phyloP scores from a whole-genome alignment of 1,140 invertebrate genomes.

The Trissolcus basalis region DNA sequence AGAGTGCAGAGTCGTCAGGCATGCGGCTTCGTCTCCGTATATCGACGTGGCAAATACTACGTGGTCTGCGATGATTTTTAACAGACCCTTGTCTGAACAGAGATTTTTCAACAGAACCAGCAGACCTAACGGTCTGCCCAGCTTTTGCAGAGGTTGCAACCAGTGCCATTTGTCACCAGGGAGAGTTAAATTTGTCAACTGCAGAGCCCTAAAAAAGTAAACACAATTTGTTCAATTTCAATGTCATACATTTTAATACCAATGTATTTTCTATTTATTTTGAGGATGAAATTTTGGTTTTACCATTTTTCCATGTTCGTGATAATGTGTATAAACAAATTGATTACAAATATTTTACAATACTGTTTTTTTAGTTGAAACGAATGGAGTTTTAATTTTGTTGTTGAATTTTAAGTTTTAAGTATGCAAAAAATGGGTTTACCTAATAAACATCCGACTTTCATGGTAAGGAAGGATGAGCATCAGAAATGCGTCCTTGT shows the following conservation, averaged over 20 bases:
- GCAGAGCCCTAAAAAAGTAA: conserved; percentile 78
- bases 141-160: conserved; percentile 84
- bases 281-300: too few species aligned
- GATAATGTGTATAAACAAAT: too few species aligned
- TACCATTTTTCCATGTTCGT: too few species aligned
- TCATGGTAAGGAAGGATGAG: conserved; percentile 94
- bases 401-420: not conserved
- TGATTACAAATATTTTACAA: too few species aligned
- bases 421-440: conserved; percentile 11
- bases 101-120: conserved; percentile 84
- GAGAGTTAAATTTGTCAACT: conserved; percentile 83
- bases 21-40: conserved; percentile 77
- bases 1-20: conserved; percentile 83
- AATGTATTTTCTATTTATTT: too few species aligned
- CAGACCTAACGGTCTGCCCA: conserved; percentile 83
- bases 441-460: conserved; percentile 89
- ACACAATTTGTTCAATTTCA: conserved; percentile 5
- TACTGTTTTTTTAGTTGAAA: too few species aligned
- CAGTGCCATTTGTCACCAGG: conserved; percentile 85
- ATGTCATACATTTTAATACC: too few species aligned
- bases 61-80: conserved; percentile 85
- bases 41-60: conserved; percentile 81
- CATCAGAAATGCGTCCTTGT: conserved; percentile 86
- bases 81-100: conserved; percentile 80
- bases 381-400: not conserved